phyloP scores from a whole-genome alignment of 1,140 invertebrate species.

The Belonocnema kinseyi region DNA sequence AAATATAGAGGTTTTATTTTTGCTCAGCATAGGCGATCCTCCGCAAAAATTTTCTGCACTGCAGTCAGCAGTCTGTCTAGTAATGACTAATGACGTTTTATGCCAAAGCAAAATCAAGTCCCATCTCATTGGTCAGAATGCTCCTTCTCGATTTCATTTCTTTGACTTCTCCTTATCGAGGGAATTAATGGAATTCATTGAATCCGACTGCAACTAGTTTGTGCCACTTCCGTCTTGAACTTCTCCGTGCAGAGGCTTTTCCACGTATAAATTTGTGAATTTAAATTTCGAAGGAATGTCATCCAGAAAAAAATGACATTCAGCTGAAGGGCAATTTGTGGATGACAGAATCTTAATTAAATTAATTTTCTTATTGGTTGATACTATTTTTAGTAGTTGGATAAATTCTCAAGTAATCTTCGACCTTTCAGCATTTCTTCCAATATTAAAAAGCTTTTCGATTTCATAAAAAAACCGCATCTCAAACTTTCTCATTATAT shows the following conservation, averaged over 20 bases:
- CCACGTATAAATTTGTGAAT: not conserved
- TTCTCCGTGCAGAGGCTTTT: not conserved
- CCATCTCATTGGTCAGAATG: conserved; percentile 5
- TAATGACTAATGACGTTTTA: conserved; percentile 26
- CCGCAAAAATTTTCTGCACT: not conserved
- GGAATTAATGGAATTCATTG: conserved; percentile 26
- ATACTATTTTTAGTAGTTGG: no score
- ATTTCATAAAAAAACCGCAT: no score
- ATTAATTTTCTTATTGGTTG: not conserved
- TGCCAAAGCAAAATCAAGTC: conserved; percentile 3
- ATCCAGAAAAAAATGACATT: not conserved
- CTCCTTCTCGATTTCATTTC: conserved; percentile 21
- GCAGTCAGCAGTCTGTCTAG: not conserved
- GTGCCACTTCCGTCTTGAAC: conserved; percentile 23
- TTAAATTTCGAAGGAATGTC: conserved; percentile 2
- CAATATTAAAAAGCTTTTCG: no score
- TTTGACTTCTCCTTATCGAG: conserved; percentile 24
- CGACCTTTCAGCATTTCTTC: no score
- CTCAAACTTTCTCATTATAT: no score
- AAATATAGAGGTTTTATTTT: conserved; percentile 24
- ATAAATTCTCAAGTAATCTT: no score
- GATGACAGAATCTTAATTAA: conserved; percentile 19
- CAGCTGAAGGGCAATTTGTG: no score
- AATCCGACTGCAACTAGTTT: conserved; percentile 29
- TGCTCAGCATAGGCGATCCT: not conserved